Evolutionary conservation across 2,797 vertebrate species (phyloP), one percentile per base, ranked within the genome.

Genomic region (Mallotus villosus): DNA sequence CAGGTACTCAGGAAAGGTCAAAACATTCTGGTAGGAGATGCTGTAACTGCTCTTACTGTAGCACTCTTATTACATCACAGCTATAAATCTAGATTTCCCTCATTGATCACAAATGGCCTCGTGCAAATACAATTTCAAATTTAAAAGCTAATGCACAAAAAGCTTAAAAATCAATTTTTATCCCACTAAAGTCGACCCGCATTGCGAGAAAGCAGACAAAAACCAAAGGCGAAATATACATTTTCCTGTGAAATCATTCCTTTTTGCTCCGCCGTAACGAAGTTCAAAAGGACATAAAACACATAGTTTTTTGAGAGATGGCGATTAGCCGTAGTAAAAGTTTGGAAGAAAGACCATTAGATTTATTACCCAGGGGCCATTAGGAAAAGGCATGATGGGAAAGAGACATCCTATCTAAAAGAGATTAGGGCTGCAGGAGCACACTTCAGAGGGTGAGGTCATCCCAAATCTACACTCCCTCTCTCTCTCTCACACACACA

Each of bases 91-190:
- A 86, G 88, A 91, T 89, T 93, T 89, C 85, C 85, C 80, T 77
- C 91, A 93, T 93, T 93, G 93, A 94, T 93, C 93, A 93, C 89
- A 88, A 91, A 91, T 87, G 92, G 87, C 89, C 90, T 87, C 90
- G 41, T 76, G 88, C 90, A 93, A 94, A 93, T 93, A 92, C 86
- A 88, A 92, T 93, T 91, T 92, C 81, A 87, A 92, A 92, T 92
- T 86, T 93, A 90, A 93, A 93, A 89, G 92, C 92, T 93, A 93
- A 94, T 93, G 93, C 92, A 93, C 93, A 90, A 94, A 94, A 88
- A 92, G 90, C 90, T 90, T 87, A 84, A 89, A 93, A 93, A 93
- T 94, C 93, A 93, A 93, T 94, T 89, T 92, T 93, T 92, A 92
- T 93, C 92, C 85, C 90, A 91, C 92, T 93, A 92, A 90, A 91